Evolutionary conservation across 2,888 invertebrate genomes (phyloP), one percentile per base, ranked within the genome.

Genomic region (Cheilosia scutellata): DNA sequence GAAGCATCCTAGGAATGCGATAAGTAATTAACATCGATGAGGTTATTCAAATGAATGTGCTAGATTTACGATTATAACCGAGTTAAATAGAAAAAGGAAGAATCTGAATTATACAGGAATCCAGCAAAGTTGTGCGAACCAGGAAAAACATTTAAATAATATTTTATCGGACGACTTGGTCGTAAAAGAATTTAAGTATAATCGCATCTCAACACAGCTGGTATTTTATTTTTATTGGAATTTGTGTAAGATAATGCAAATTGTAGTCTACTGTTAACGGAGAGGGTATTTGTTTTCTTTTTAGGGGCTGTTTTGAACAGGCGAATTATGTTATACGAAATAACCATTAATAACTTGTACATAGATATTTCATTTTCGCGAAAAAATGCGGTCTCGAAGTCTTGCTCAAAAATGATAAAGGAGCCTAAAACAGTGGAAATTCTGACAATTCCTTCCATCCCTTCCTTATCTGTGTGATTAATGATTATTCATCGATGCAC

Each of bases 1-100:
- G n/a, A 20, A 57, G 20, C 13, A 37, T 57, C 31, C 37, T 11
- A 20, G 40, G 25, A 58, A 58, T 58, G 58, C 27, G 13, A 20
- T 37, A 58, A 37, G 20, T 58, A 25, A 58, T 58, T 37, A 58
- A 58, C 33, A 58, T 40, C 51, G 27, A 1, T 51, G 25, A 11
- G 11, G 51, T 53, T 53, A n/a, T 16, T 57, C 16, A 7, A n/a
- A 57, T 57, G 31, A 57, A 33, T 57, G 31, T 57, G 55, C 55
- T 33, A 13, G 51, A 53, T 29, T 27, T 29, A 57, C 33, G 55
- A 31, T 33, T 47, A 47, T 20, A 16, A 20, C 7, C 16, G 7
- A 20, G 16, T 1, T 20, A 47, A 20, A 16, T 7, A 7, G 20
- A 47, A 47, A 11, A 47, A 20, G 47, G 7, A 16, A 20, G 20